Conservation (phyloP, 2,797 vertebrate genomes). For the Alectoris magna region DNA sequence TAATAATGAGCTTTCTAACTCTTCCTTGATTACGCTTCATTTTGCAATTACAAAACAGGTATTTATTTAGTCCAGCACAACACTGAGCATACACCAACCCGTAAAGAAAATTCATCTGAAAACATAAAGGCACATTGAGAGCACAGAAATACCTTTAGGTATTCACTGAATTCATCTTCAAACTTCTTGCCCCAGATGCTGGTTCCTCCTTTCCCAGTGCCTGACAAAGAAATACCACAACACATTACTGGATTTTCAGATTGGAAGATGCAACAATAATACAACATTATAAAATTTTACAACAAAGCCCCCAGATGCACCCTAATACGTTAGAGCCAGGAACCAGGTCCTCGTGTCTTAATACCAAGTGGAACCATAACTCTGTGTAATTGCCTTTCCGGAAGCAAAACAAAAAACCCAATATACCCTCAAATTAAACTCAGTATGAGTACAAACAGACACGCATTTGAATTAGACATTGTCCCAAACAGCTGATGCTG, state of each 20-base stretch:
- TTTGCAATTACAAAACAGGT: neutral
- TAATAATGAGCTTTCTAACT: neutral
- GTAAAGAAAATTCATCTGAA: neutral
- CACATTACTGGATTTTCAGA: neutral
- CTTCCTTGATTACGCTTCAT: neutral
- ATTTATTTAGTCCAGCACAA: neutral
- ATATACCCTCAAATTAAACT: neutral
- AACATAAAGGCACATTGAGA: neutral
- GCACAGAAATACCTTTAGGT: constrained; percentile 88
- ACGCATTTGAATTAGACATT: neutral
- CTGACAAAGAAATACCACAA: constrained; percentile 74
- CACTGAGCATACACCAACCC: neutral
- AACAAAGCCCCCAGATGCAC: neutral
- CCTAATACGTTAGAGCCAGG: neutral
- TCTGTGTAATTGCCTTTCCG: neutral
- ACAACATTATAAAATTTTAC: neutral
- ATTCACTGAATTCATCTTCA: constrained; percentile 97
- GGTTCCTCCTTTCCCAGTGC: constrained; percentile 95
- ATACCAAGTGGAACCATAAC: neutral
- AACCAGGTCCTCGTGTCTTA: neutral
- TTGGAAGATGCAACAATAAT: neutral
- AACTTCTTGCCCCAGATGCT: constrained; percentile 98
- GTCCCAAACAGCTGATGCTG: neutral
- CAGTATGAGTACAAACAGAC: neutral
- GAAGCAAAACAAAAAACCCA: neutral